A percentile compares a stretch with the other conserved stretches of the same genome.
These are phyloP conservation scores for Catharus fuscescens DNA, from an alignment of 2,113 vertebrate genomes.

Conservation along the genomic window DNA sequence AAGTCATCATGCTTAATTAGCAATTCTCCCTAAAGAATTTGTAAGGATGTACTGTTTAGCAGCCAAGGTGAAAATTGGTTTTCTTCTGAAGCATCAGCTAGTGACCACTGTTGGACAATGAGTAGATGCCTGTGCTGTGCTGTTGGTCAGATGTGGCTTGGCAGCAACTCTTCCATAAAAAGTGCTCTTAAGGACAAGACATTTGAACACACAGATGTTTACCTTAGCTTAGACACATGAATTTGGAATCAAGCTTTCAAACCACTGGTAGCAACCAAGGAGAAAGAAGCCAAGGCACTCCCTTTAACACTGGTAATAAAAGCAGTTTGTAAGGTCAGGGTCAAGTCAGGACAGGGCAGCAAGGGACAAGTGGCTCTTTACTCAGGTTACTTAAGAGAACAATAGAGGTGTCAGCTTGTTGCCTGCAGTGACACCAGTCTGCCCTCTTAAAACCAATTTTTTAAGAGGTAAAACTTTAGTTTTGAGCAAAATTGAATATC, in stretches of 20 bases:
- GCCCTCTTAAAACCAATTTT: background rate
- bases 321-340: background rate
- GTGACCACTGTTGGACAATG: background rate
- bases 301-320: background rate
- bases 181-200: background rate
- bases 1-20: background rate
- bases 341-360: background rate
- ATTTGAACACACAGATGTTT: background rate
- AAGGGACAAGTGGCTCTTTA: background rate
- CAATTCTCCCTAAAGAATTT: background rate
- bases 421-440: background rate
- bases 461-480: background rate
- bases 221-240: background rate
- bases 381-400: background rate
- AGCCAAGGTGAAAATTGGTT: background rate
- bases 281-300: background rate
- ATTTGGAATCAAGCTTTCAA: background rate
- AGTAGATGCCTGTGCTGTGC: background rate
- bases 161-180: background rate
- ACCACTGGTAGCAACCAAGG: background rate
- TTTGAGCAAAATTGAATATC: background rate
- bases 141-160: background rate
- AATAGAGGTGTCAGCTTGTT: background rate
- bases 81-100: background rate
- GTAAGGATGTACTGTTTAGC: background rate